These are phyloP conservation scores for Dasyornis broadbenti DNA, from an alignment of 2,113 vertebrate species.

Conservation along the genomic window DNA sequence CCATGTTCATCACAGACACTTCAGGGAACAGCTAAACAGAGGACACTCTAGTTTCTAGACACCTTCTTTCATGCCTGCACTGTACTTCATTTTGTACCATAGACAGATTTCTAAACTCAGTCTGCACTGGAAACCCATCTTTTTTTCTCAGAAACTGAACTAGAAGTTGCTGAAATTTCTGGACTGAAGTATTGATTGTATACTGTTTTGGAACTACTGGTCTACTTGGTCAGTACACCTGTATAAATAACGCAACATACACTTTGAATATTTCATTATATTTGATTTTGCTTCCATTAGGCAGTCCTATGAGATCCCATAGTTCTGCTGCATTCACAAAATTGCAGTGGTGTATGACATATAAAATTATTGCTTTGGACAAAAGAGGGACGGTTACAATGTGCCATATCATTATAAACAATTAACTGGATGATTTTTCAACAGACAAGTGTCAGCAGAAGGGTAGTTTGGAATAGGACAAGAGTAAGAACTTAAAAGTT, in stretches of 20 bases:
- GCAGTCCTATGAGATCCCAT: neutral
- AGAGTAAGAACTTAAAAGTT: neutral
- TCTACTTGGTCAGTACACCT: neutral
- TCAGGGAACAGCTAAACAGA: neutral
- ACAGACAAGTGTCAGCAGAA: neutral
- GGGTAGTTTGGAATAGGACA: neutral
- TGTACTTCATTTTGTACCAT: neutral
- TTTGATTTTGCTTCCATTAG: constrained; percentile 6
- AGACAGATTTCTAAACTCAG: neutral
- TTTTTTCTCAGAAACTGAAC: neutral
- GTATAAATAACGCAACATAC: neutral
- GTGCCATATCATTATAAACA: neutral
- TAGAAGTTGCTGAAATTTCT: neutral
- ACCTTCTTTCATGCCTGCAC: neutral
- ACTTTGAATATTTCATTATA: constrained; percentile 1
- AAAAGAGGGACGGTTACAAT: neutral
- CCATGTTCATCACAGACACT: neutral
- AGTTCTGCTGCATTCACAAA: neutral
- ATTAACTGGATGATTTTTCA: neutral
- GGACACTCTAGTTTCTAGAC: neutral
- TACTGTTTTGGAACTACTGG: neutral
- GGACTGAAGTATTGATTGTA: neutral
- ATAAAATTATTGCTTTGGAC: neutral
- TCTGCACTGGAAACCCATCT: neutral
- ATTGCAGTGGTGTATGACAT: neutral